These are phyloP conservation scores for Clivina fossor DNA, from an alignment of 2,888 invertebrate genomes.

Conservation along the genomic window DNA sequence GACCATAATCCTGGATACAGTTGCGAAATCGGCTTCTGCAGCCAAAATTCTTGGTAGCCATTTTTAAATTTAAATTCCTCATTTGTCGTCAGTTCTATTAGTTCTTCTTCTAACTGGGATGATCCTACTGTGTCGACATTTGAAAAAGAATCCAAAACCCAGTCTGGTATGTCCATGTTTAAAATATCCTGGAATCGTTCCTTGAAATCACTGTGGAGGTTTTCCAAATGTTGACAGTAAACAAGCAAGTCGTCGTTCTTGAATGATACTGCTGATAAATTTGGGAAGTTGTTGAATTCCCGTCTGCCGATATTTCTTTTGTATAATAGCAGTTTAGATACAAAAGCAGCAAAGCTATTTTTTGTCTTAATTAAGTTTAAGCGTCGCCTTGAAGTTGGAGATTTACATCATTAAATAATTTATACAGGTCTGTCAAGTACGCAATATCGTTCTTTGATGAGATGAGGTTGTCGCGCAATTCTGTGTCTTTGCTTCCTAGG, in stretches of 20 bases:
- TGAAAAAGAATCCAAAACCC: constrained; percentile 41
- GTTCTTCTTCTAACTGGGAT: constrained; percentile 39
- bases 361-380: constrained; percentile 44
- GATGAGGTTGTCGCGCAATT: constrained; percentile 44
- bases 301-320: constrained; percentile 44
- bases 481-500: constrained; percentile 44
- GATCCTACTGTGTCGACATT: constrained; percentile 39
- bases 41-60: constrained; percentile 37
- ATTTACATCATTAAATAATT: constrained; percentile 41
- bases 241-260: constrained; percentile 35
- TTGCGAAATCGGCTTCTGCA: constrained; percentile 36
- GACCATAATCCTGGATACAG: background rate
- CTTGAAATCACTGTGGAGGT: constrained; percentile 38
- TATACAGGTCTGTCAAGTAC: constrained; percentile 45
- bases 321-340: constrained; percentile 35
- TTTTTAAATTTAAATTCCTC: constrained; percentile 40
- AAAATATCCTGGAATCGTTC: constrained; percentile 40
- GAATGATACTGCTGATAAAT: constrained; percentile 26
- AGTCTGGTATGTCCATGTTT: constrained; percentile 39
- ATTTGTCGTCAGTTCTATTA: constrained; percentile 40
- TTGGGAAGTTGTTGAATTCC: constrained; percentile 37
- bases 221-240: constrained; percentile 38
- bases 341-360: constrained; percentile 43
- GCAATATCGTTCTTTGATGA: constrained; percentile 45
- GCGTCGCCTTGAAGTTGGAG: constrained; percentile 42